Evolutionary conservation across 2,113 vertebrate genomes (phyloP), one percentile per base, ranked within the genome.

Genomic region (Aegotheles bennettii): DNA sequence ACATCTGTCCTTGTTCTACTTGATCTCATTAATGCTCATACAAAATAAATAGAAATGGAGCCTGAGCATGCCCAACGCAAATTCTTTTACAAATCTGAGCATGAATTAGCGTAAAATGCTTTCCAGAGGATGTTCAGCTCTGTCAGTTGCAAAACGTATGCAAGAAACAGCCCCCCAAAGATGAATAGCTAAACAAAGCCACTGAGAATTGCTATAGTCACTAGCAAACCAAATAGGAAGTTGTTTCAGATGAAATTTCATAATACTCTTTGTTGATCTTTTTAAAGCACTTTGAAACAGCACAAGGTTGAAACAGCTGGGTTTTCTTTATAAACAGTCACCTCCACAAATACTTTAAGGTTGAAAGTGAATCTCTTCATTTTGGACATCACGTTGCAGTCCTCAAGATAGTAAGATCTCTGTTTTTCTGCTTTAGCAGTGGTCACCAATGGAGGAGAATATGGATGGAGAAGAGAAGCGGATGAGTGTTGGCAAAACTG

Each of bases 121-220:
- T 84, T 80, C 65, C 68, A 71, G 65, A 51, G 15, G 24, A 28
- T 9, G 28, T 54, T 89, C 82, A 80, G 81, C 82, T 91, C 47
- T 88, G n/a, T 59, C 64, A 87, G 31, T n/a, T 67, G 68, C 60
- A 92, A 71, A 70, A 94, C n/a, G 24, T 12, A 40, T 50, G 87
- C 54, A 90, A 94, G 80, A 45, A 95, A 40, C 87, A 89, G 76
- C 48, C 45, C 48, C 95, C 11, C 38, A 51, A 96, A 96, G 87
- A 76, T 35, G 63, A 94, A 81, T 1, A 84, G 64, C 93, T 95
- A 94, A 88, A 97, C 87, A 96, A 95, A 87, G 59, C 47, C 67
- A 68, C 64, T 76, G 87, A 51, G 75, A 90, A 93, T 82, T 93
- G 86, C 73, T 87, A 7, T 25, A 93, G 89, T 36, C 78, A 78